Conservation (phyloP, 2,888 invertebrate genomes). For the Apodemia zela region DNA sequence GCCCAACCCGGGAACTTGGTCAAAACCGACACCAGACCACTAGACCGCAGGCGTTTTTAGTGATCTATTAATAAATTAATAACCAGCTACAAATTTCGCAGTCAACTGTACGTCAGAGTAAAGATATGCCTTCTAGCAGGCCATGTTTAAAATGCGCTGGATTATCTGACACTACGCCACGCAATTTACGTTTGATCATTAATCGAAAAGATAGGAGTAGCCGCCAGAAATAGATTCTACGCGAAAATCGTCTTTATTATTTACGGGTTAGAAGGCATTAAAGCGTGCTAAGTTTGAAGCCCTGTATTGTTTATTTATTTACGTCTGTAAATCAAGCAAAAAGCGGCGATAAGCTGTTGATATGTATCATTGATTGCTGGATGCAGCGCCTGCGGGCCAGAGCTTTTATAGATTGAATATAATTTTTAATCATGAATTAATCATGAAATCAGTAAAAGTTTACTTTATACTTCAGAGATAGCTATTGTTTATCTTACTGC, state of each 20-base stretch:
- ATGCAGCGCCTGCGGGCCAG: not conserved
- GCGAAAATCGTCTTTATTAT: not conserved
- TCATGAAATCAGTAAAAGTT: not conserved
- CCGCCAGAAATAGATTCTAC: not conserved
- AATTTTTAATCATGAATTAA: constrained; percentile 13
- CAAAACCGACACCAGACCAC: too few relatives aligned
- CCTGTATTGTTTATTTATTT: constrained; percentile 13
- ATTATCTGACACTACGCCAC: constrained; percentile 15
- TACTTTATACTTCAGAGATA: not conserved
- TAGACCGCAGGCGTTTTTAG: not conserved
- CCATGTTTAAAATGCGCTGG: constrained; percentile 12
- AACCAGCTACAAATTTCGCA: constrained; percentile 8
- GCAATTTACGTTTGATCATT: constrained; percentile 13
- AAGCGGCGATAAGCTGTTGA: constrained; percentile 15
- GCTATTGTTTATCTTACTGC: too few relatives aligned
- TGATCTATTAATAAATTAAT: not conserved
- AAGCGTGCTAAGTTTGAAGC: not conserved
- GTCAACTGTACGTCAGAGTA: constrained; percentile 2
- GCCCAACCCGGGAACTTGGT: too few relatives aligned
- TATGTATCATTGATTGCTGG: constrained; percentile 11
- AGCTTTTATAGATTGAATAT: constrained; percentile 4
- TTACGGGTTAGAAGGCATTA: not conserved
- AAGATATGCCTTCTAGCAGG: constrained; percentile 12
- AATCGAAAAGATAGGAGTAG: constrained; percentile 16
- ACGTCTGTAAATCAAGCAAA: constrained; percentile 14